Percentiles rank a stretch among this genome's conserved stretches.
phyloP scores from a whole-genome alignment of 2,797 vertebrate genomes.

The Pitangus sulphuratus region DNA sequence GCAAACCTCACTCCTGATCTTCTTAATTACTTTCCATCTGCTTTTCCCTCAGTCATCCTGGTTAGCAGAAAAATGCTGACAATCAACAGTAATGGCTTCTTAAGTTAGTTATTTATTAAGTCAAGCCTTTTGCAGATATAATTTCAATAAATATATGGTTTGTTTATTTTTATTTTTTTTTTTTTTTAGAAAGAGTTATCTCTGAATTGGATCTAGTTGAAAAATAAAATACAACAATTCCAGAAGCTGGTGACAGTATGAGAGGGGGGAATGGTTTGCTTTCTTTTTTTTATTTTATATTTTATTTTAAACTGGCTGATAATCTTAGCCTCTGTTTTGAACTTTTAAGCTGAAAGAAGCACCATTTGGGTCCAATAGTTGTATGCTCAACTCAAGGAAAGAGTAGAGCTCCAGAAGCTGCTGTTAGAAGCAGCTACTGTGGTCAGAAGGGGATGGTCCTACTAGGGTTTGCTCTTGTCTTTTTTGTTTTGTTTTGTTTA shows the following conservation, averaged over 20 bases:
- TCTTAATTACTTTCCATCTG: conserved; percentile 78
- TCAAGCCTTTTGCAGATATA: conserved; percentile 31
- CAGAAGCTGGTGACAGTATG: background rate
- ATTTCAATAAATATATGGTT: conserved; percentile 7
- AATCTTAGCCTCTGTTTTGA: background rate
- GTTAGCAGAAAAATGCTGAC: conserved; percentile 60
- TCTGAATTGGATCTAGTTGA: background rate
- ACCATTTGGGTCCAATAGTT: background rate
- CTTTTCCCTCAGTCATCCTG: conserved; percentile 62
- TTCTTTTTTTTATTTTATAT: background rate
- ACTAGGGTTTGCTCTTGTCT: background rate
- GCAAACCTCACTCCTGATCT: conserved; percentile 63
- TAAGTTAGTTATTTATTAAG: conserved; percentile 66
- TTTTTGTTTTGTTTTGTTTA: background rate
- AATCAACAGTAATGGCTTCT: conserved; percentile 65
- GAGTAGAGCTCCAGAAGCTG: background rate
- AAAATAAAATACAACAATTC: background rate
- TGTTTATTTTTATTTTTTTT: background rate
- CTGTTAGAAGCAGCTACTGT: background rate
- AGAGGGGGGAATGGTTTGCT: background rate
- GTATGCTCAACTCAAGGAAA: background rate
- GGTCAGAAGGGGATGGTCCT: background rate
- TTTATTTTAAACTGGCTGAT: background rate
- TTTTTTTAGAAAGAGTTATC: background rate
- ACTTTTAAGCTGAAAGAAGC: background rate